These are phyloP conservation scores for Amniataba percoides DNA, from an alignment of 2,797 vertebrate species.

Conservation along the genomic window DNA sequence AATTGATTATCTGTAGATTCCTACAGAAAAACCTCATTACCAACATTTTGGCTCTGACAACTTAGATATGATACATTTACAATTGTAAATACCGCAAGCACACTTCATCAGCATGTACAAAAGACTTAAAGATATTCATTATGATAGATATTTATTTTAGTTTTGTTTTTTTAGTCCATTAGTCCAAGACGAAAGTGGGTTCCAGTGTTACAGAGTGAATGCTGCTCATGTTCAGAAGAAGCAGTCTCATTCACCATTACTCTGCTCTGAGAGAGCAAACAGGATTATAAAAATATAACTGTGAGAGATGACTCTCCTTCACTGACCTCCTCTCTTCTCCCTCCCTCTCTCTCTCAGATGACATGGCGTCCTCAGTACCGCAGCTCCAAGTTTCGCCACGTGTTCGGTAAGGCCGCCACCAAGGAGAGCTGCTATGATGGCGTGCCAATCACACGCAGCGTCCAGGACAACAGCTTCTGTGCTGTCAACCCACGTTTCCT, in stretches of 20 bases:
- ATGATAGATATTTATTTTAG: too few relatives aligned
- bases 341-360: slow-evolving; percentile 85
- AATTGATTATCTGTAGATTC: background rate
- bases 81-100: background rate
- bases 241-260: background rate
- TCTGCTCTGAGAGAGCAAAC: background rate
- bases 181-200: background rate
- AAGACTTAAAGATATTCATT: background rate
- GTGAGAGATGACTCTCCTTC: slow-evolving; percentile 48
- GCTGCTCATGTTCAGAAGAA: slow-evolving; percentile 1
- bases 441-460: slow-evolving; percentile 92
- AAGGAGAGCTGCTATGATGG: slow-evolving; percentile 94
- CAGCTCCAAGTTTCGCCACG: slow-evolving; percentile 96
- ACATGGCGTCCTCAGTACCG: slow-evolving; percentile 94
- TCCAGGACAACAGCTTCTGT: slow-evolving; percentile 95
- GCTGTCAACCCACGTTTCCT: slow-evolving; percentile 93
- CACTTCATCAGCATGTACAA: too few relatives aligned
- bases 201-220: too few relatives aligned
- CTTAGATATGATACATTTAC: background rate
- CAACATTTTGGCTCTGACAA: background rate
- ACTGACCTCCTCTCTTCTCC: slow-evolving; percentile 33
- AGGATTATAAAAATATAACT: slow-evolving; percentile 36
- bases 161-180: background rate
- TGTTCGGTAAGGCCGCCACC: slow-evolving; percentile 91
- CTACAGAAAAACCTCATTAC: background rate